Evolutionary conservation across 2,113 vertebrate genomes (phyloP).

Genomic region (Paracanthobrama guichenoti): DNA sequence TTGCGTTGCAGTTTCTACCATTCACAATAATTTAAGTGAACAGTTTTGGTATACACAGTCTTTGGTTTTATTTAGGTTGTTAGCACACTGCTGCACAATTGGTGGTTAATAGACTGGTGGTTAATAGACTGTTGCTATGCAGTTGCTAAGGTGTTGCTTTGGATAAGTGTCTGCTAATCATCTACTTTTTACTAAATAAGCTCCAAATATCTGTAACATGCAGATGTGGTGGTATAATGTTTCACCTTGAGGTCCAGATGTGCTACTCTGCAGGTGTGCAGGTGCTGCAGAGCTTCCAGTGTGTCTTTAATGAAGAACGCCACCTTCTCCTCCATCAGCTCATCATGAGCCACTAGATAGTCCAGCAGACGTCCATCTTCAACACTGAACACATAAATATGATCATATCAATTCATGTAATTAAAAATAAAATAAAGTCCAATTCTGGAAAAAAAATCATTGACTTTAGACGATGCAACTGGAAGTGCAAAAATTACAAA

Average conservation of each 20-base stretch:
- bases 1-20: not conserved
- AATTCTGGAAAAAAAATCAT: too few species aligned
- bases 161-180: not conserved
- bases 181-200: not conserved
- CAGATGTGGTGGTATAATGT: not conserved
- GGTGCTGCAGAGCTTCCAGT: conserved; percentile 91
- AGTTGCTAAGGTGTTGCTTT: not conserved
- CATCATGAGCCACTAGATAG: conserved; percentile 93
- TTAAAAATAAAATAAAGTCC: too few species aligned
- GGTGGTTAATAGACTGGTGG: too few species aligned
- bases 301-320: conserved; percentile 92
- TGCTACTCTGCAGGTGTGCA: conserved; percentile 93
- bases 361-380: conserved; percentile 91
- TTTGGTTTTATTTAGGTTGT: not conserved
- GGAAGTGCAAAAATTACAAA: too few species aligned
- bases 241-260: conserved; percentile 95
- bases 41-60: not conserved
- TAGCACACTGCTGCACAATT: not conserved
- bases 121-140: too few species aligned
- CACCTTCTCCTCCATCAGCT: conserved; percentile 96
- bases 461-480: too few species aligned
- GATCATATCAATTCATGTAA: not conserved
- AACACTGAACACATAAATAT: conserved; percentile 76
- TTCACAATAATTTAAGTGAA: not conserved
- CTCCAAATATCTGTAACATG: not conserved